Evolutionary conservation across 2,797 vertebrate genomes (phyloP), one percentile per base, ranked within the genome.

Genomic region (Propithecus deckenii): DNA sequence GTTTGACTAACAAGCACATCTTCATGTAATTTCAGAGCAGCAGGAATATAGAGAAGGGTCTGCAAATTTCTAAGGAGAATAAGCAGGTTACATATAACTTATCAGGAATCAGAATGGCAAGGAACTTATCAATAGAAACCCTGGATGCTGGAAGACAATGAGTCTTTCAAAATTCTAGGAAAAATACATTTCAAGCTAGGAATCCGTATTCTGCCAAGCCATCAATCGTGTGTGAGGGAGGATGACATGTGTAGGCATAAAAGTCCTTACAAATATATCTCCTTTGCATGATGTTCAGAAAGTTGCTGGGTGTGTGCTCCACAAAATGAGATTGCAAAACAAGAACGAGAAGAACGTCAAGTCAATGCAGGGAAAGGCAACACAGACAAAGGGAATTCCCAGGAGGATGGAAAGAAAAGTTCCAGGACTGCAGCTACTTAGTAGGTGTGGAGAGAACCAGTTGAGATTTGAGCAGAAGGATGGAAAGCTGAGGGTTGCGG

Each of bases 141-240:
- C 41, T 5, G 14, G 28, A 81, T 90, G 7, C 61, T 72, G 28
- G 61, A 79, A 65, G 46, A 91, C 43, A 86, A 75, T 23, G 22
- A 91, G 10, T 32, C 25, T 84, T 93, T 94, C 23, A 92, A 65
- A 95, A 89, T 95, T 92, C 43, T 41, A 86, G 69, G 69, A 83
- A 57, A 79, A 65, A 81, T 83, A 41, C 3, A 55, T 90, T 89
- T 95, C 50, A 67, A 52, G 50, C 41, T 92, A 87, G 85, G 57
- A 83, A 72, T 71, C 35, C 35, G 50, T 91, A 43, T 86, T 94
- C n/a, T 94, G 61, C 18, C 48, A 95, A 79, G 93, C 4, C 43
- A 74, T 59, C 35, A 65, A 12, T 94, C 59, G 87, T 84, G 32
- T 79, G 32, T 18, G 46, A 93, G 48, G 50, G 32, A 81, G 65